Evolutionary conservation across 2,888 invertebrate species (phyloP), one percentile per base, ranked within the genome.

Genomic region (Seira sanloemensis): DNA sequence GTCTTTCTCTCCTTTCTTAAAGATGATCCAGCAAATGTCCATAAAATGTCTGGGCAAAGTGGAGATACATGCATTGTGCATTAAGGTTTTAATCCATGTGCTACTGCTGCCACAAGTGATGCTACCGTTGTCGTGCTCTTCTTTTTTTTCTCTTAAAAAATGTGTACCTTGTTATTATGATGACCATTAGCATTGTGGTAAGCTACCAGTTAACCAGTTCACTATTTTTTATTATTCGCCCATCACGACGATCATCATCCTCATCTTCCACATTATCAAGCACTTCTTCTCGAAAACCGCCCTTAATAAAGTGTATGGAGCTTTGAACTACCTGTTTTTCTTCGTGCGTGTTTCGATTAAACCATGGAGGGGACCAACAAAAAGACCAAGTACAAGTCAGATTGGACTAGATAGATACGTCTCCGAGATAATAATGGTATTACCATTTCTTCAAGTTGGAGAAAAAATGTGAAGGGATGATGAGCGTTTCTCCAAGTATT

Each of bases 371-470:
- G 16, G n/a, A 50, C 62, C 19, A 23, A 21, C 7, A 62, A n/a
- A 62, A 62, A 62, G 19, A 62, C 4, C 7, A 37, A 23, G 62
- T 62, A 62, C 9, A n/a, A n/a, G 62, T n/a, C 7, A 75, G 68
- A 54, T 4, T 77, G 77, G 54, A 68, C 77, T 58, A 77, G 54
- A 77, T 50, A 77, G 77, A 77, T 77, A 77, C 68, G 46, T 18
- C 50, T 26, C 37, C n/a, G 24, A 25, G 77, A 67, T 77, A 54
- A 68, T 76, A 62, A 62, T 62, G 62, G 62, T 21, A 62, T 62
- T 62, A 62, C 7, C 9, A 62, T 62, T 62, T 62, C 12, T 19
- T 21, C 21, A 19, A 26, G 21, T 21, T 62, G 19, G 62, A 62
- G 21, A 62, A 19, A 62, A 23, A 62, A 26, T 77, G 62, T 26